Evolutionary conservation across 2,113 vertebrate species (phyloP), one percentile per base, ranked within the genome.

Genomic region (Cebidichthys violaceus): DNA sequence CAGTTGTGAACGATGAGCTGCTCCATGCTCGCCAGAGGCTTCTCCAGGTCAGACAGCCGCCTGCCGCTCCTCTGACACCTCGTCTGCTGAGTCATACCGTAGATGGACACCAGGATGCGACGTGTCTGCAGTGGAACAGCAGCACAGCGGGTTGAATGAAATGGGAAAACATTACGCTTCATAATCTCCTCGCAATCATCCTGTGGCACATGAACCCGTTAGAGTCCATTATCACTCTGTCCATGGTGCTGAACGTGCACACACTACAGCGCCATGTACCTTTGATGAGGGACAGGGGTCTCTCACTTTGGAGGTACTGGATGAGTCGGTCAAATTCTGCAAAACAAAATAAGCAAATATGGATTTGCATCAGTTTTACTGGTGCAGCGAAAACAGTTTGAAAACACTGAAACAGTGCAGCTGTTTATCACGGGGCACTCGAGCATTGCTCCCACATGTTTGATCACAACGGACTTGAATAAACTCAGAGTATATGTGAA

Each of bases 291-390:
- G 92, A 87, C 95, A 96, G 41, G 62, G 83, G 71, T 94, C 89
- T 85, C 83, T 94, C 71, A 82, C 89, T 81, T 84, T 93, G 17
- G 87, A 70, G 11, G 55, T 41, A 15, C 84, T 79, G 4, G 52
- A 66, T 3, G 90, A 64, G 59, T 29, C 90, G n/a, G 92, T 93
- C 83, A 95, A 76, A 90, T 95, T 95, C 95, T 96, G 82, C 9
- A 55, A 55, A 11, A n/a, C 31, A 31, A 75, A 82, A 43, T 20
- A 86, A 31, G 1, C 17, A 80, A 55, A 47, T 37, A 6, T 17
- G 15, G 4, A 39, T 20, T 27, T 5, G 27, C 2, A 2, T n/a
- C 10, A 35, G 37, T 3, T 41, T 47, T 22, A 29, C 41, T 61
- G 47, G 17, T 14, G 35, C 7, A 72, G 13, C 33, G 4, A 50